Base-by-base conservation (phyloP, 30 jellyfish, hydroid and myxozoan genomes). In the Cassiopea andromeda region DNA sequence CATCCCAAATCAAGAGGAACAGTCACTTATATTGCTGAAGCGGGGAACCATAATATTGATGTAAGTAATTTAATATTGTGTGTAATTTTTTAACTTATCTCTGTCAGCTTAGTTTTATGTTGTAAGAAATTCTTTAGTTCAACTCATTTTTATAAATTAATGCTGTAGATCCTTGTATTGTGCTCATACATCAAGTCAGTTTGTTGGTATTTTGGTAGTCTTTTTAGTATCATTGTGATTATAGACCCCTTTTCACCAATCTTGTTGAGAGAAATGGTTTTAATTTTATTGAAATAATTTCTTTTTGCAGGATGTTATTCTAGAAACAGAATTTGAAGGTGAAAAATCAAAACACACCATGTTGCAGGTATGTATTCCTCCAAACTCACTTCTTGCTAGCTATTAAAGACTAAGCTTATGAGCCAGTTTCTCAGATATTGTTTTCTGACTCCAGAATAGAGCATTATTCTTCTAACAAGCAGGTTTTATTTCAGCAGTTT, bases 251-350 rank as follows among this genome's bases (percentile, higher is more conserved):
- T 54, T 54, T 54, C 64, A 54, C 10, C 12, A 54, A 54, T 54
- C 12, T 10, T 27, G 38, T 27, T 27, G 38, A 27, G 38, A 27
- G 38, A 27, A 27, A 54, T 54, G 64, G 12, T 54, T 54, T 10
- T 10, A 54, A 54, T 10, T 10, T 54, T 10, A 54, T 54, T 54
- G 64, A 54, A 54, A 54, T 6, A 54, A 54, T 10, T 54, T 54
- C 64, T 3, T 54, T 54, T 54, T 6, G 64, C 83, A 96, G 99
- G 99, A 96, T 78, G 94, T 89, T 44, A 77, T 96, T 38, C 60
- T 96, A 70, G 99, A 96, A 69, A 96, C 99, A 8, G 99, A 96
- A 75, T 96, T 96, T 84, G 99, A 96, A 84, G 99, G 99, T 43
- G 97, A 96, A 85, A 96, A 87, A 48, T 87, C 99, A 44, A 92